Evolutionary conservation across 2,797 vertebrate species (phyloP), one percentile per base, ranked within the genome.

Genomic region (Lacerta bilineata): DNA sequence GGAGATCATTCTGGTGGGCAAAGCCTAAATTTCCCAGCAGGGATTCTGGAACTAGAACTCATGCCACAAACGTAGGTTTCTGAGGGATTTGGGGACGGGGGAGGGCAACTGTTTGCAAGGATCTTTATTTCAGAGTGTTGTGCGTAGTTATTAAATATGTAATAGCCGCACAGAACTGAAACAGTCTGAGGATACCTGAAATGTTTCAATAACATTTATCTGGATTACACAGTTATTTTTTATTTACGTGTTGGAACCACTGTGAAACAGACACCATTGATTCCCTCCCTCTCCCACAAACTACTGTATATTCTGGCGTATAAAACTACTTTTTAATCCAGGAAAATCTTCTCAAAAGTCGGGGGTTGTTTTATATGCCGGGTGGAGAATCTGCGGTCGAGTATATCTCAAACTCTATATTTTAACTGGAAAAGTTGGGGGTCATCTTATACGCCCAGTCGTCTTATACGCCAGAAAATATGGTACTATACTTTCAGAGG

Each of bases 161-260:
- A 5, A 6, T 88, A 85, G 79, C 89, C 46, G 89, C 85, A 18
- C 84, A 23, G 46, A 92, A 33, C 18, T 36, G 6, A 69, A 79
- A 39, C 66, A 66, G 77, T 84, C 55, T 88, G 33, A 33, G 36
- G 74, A 85, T 43, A 6, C 1, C 88, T 76, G 33, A 27, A 55
- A n/a, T 25, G 5, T 61, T 61, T 61, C 20, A 61, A 61, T 18
- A 61, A 61, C 59, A 17, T 61, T 86, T 1, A 66, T 18, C 43
- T 83, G 66, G 91, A 75, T 3, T 82, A 29, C n/a, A 25, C 9
- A 46, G 80, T 83, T 20, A 81, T n/a, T 41, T 8, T 8, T 29
- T 46, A 46, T 29, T 81, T 41, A 66, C 11, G 15, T 17, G 10
- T 64, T 18, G 29, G n/a, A 59, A 61, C 68, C 46, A 50, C 46